Evolutionary conservation across 2,113 vertebrate species (phyloP), one percentile per base, ranked within the genome.

Genomic region (Talpa occidentalis): DNA sequence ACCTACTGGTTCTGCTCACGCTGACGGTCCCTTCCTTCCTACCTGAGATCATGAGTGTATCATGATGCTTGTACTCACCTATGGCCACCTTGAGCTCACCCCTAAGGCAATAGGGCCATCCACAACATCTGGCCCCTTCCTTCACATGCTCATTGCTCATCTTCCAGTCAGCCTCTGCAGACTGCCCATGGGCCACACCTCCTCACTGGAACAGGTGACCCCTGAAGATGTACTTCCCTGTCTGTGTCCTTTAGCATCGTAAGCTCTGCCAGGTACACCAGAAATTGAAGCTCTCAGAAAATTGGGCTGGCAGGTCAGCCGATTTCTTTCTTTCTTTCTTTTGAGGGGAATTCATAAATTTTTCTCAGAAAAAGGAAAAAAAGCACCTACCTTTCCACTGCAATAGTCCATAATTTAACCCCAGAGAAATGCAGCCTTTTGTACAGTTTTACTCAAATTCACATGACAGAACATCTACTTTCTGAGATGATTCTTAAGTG

Each of bases 71-170:
- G 16, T 24, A 28, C n/a, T 10, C 14, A 67, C 7, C 80, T 49
- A 37, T 4, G 17, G 17, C 35, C 28, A 32, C 11, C 21, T 32
- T 22, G 72, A 40, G 66, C 32, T 74, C 24, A 67, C 6, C 30
- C 8, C 21, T 24, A 24, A 0, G 19, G 37, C 64, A 32, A 10
- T 16, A 47, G 19, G 74, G 47, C 14, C 37, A 2, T 66, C 30
- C 22, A 6, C 59, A 82, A 47, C 47, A 72, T 9, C 30, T 1
- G 35, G 30, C 15, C n/a, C n/a, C 35, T 16, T 83, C 24, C 37
- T 14, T 1, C 0, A 19, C 28, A 14, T 0, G 0, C 19, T 32
- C 21, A 35, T 47, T 59, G 80, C 30, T 12, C 2, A 17, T 12
- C 6, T 21, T 35, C 66, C 32, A 7, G 21, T 47, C 26, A 24